phyloP scores from a whole-genome alignment of 2,888 invertebrate species.

The Hymenopus coronatus region DNA sequence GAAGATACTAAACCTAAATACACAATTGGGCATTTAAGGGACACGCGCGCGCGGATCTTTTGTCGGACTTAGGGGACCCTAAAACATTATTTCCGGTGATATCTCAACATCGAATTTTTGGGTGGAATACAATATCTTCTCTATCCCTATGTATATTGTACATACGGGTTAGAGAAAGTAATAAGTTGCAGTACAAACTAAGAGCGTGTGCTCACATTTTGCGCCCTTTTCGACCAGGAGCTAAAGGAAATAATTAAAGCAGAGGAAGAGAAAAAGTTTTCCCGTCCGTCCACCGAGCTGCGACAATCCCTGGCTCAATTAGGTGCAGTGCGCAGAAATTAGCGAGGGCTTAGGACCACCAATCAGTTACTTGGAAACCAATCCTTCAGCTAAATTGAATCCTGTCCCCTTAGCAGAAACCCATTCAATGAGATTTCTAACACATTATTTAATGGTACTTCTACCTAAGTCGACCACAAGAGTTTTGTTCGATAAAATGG shows the following conservation, averaged over 20 bases:
- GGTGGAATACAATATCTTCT: no score
- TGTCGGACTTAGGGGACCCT: no score
- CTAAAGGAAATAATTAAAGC: neutral
- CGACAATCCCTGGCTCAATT: neutral
- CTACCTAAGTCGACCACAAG: no score
- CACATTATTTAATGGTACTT: neutral
- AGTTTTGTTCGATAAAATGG: neutral
- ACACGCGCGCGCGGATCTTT: no score
- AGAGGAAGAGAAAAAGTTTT: neutral
- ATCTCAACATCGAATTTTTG: no score
- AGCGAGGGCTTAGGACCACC: neutral
- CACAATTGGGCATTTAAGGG: no score
- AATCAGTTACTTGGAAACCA: slow-evolving; percentile 2
- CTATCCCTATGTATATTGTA: no score
- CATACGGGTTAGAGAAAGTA: no score
- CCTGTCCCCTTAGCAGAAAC: neutral
- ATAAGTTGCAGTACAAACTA: no score
- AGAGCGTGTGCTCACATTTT: no score
- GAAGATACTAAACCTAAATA: no score
- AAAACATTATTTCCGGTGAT: no score
- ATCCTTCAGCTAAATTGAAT: slow-evolving; percentile 6
- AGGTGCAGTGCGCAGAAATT: neutral
- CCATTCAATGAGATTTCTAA: neutral
- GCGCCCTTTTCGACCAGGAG: neutral
- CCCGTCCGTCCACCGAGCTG: neutral